These are phyloP conservation scores for Pygoscelis antarcticus DNA, from an alignment of 2,113 vertebrate species.

Conservation along the genomic window DNA sequence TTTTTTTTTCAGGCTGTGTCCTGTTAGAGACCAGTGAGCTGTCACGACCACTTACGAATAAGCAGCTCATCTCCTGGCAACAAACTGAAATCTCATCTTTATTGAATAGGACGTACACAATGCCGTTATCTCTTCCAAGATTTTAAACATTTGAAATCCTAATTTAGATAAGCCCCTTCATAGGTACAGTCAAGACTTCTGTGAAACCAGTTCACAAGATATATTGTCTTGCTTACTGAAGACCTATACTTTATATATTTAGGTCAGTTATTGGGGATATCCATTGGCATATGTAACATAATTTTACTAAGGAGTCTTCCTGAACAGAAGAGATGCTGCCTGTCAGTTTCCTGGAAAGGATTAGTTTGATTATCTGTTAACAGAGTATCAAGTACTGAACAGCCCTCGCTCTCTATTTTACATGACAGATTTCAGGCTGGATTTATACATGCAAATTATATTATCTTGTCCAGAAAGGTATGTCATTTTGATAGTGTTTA, in stretches of 20 bases:
- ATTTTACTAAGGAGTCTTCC: not conserved
- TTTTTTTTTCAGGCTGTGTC: not conserved
- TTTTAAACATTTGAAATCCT: not conserved
- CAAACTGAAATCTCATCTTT: not conserved
- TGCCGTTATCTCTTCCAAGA: not conserved
- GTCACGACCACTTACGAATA: not conserved
- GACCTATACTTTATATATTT: not conserved
- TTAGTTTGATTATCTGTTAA: conserved; percentile 38
- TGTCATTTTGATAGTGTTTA: conserved; percentile 33
- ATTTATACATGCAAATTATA: not conserved
- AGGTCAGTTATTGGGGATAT: not conserved
- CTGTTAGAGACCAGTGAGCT: not conserved
- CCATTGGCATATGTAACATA: not conserved
- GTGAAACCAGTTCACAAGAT: not conserved
- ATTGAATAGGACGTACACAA: not conserved
- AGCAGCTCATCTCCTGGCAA: not conserved
- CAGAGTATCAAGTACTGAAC: not conserved
- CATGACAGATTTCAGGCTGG: conserved; percentile 45
- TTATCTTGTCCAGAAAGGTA: conserved; percentile 4
- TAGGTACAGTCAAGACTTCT: not conserved
- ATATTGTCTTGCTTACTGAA: not conserved
- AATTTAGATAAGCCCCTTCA: not conserved
- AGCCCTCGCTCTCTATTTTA: not conserved
- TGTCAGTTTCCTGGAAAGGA: not conserved
- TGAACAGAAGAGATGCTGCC: not conserved